Conservation (phyloP, 2,113 vertebrate species). For the Limnothrissa miodon region DNA sequence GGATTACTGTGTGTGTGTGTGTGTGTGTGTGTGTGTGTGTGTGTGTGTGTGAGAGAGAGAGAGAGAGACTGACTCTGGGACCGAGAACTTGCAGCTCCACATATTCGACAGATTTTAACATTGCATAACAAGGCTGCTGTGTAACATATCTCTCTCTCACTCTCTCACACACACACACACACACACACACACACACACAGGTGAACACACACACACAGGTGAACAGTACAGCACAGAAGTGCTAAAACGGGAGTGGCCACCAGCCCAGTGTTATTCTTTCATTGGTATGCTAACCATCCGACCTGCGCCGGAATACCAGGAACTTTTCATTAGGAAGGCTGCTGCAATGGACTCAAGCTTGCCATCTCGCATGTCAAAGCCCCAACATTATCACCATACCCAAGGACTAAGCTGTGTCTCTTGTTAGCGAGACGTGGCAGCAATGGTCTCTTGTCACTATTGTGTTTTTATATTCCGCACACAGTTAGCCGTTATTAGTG, state of each 20-base stretch:
- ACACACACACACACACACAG: too few species aligned
- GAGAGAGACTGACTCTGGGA: too few species aligned
- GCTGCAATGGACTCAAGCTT: not conserved
- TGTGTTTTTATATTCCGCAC: not conserved
- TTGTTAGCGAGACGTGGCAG: not conserved
- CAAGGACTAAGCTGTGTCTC: not conserved
- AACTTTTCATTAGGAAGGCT: not conserved
- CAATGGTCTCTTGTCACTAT: not conserved
- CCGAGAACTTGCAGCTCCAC: not conserved
- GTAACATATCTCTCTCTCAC: not conserved
- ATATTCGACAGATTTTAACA: not conserved
- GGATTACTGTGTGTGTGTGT: not conserved
- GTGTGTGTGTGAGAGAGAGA: not conserved
- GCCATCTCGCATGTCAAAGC: not conserved
- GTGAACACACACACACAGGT: not conserved
- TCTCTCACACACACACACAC: not conserved
- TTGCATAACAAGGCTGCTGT: not conserved
- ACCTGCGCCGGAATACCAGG: not conserved
- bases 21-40: not conserved
- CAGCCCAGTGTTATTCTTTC: not conserved
- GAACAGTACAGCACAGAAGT: not conserved
- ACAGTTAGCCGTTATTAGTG: not conserved
- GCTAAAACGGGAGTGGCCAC: not conserved
- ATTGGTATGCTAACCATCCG: not conserved
- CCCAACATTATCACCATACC: not conserved